phyloP scores from a whole-genome alignment of 2,113 vertebrate species.

The Periophthalmus modestus region DNA sequence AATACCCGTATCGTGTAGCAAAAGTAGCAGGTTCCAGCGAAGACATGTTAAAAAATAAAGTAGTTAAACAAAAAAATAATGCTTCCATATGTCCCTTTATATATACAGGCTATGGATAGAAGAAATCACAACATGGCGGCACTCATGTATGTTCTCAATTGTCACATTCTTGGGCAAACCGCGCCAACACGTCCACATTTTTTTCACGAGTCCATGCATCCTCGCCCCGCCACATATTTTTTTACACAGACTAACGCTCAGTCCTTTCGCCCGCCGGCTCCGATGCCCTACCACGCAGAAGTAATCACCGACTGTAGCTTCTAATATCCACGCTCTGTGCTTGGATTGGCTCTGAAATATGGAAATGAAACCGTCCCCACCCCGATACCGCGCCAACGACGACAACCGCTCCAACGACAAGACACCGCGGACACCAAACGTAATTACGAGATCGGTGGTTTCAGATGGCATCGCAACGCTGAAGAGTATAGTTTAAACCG shows the following conservation, averaged over 20 bases:
- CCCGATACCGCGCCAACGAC: constrained; percentile 51
- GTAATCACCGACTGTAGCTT: constrained; percentile 69
- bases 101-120: no score
- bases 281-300: constrained; percentile 61
- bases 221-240: constrained; percentile 40
- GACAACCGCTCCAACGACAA: constrained; percentile 62
- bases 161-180: constrained; percentile 21
- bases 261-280: constrained; percentile 59
- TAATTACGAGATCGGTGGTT: constrained; percentile 57
- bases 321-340: constrained; percentile 57
- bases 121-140: no score
- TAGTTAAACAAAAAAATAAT: no score
- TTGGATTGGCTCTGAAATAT: constrained; percentile 69
- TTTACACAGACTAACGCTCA: constrained; percentile 50
- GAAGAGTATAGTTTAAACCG: no score
- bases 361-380: constrained; percentile 44
- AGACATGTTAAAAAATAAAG: no score
- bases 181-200: constrained; percentile 13
- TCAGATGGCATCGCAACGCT: no score
- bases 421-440: constrained; percentile 50
- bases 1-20: no score
- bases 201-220: background rate
- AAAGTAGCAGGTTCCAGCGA: no score
- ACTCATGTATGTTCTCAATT: constrained; percentile 19
- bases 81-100: no score